Evolutionary conservation across 2,888 invertebrate species (phyloP), one percentile per base, ranked within the genome.

Genomic region (Automeris io): DNA sequence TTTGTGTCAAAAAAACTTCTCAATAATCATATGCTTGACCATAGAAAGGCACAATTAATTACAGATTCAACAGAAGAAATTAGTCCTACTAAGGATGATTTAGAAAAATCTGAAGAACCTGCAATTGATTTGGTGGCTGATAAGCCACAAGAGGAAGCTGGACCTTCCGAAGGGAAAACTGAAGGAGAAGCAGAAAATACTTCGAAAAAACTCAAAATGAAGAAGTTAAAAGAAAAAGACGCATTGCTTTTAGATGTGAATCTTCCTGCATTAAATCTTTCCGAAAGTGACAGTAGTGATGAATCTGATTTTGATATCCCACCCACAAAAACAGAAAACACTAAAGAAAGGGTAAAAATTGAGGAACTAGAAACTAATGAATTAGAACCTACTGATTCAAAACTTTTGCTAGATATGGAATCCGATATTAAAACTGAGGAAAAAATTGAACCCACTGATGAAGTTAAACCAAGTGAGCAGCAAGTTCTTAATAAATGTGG

Each of bases 1-100:
- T 96, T 95, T 77, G 91, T 96, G 35, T 95, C 96, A 0, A 91
- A 91, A 49, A 95, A 93, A 64, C 75, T 96, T 13, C 74, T 95
- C 18, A 65, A 85, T 8, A 95, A 93, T 61, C 96, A 96, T 69
- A 81, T 89, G 41, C 82, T 86, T 24, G 83, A 80, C 43, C 94
- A 95, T 68, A 85, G 74, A 44, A 78, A 68, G 41, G 80, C 78
- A 57, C 35, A 69, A 40, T 48, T 70, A 18, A 55, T 54, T 35
- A 77, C 76, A 55, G 73, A 72, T 40, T 52, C 78, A 23, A 63
- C 49, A 51, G 70, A 70, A 37, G 59, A 64, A n/a, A 74, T 57
- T 42, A 42, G 41, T 22, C 39, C 46, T 41, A 41, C 54, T 47
- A 62, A 52, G 54, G 72, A 70, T 43, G 58, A 51, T 39, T 45